Evolutionary conservation across 2,113 vertebrate genomes (phyloP).

Genomic region (Oncorhynchus kisutch): DNA sequence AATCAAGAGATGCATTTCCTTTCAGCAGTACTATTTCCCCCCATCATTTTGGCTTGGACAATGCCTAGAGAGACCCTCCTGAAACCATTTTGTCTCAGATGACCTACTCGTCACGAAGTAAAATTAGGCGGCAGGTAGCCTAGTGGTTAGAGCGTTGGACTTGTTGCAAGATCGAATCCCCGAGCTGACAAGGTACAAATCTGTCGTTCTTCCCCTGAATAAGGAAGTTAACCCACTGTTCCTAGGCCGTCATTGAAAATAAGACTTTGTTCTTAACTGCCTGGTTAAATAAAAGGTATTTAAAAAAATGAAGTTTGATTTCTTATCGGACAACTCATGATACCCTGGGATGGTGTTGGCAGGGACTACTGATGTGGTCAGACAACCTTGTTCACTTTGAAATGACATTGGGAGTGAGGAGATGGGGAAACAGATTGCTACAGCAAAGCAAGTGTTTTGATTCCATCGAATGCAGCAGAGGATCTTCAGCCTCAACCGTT

Average conservation of each 20-base stretch:
- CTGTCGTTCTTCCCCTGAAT: too few relatives aligned
- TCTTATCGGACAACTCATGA: background rate
- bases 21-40: constrained; percentile 12
- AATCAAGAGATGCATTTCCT: constrained; percentile 28
- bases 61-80: background rate
- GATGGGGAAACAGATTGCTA: background rate
- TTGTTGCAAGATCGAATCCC: too few relatives aligned
- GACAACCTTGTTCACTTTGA: background rate
- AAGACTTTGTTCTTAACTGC: too few relatives aligned
- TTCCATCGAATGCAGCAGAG: background rate
- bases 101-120: background rate
- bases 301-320: constrained; percentile 15
- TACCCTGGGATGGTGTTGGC: background rate
- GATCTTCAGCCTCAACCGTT: background rate
- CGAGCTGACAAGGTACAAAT: too few relatives aligned
- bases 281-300: too few relatives aligned
- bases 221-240: too few relatives aligned
- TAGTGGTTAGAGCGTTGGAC: too few relatives aligned
- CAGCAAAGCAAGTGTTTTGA: background rate
- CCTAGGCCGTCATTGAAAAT: too few relatives aligned
- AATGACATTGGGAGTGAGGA: background rate
- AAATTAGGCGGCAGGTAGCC: too few relatives aligned
- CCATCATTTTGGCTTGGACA: constrained; percentile 9
- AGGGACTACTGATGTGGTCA: background rate
- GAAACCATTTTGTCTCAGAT: background rate